These are phyloP conservation scores for Neomicropteryx cornuta DNA, from an alignment of 1,140 invertebrate genomes.

Conservation along the genomic window DNA sequence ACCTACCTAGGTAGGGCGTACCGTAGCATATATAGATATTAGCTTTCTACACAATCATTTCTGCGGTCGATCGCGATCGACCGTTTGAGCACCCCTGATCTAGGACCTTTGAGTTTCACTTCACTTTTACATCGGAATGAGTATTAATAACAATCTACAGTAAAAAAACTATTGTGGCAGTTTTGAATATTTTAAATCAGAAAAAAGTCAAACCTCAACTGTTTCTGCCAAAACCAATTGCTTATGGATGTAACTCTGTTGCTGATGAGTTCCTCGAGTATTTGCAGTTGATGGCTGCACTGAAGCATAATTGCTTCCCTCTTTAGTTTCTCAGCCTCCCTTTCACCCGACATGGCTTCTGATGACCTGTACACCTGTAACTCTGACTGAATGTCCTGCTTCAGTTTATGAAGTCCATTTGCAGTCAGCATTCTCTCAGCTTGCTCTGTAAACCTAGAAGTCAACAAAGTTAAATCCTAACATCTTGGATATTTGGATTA, in stretches of 20 bases:
- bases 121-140: too few species aligned
- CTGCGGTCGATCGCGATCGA: too few species aligned
- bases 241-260: constrained; percentile 47
- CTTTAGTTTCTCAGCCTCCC: constrained; percentile 50
- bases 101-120: too few species aligned
- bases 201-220: constrained; percentile 61
- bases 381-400: constrained; percentile 27
- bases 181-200: too few species aligned
- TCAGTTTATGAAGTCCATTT: constrained; percentile 45
- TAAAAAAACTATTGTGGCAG: too few species aligned
- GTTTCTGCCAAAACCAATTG: constrained; percentile 93
- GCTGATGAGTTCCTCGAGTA: constrained; percentile 68
- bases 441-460: constrained; percentile 70
- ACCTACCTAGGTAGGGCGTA: too few species aligned
- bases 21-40: too few species aligned
- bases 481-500: too few species aligned
- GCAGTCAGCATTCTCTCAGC: constrained; percentile 69
- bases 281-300: constrained; percentile 79
- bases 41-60: too few species aligned
- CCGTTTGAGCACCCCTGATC: too few species aligned
- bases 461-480: too few species aligned
- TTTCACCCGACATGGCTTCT: constrained; percentile 21
- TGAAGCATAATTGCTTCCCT: constrained; percentile 77
- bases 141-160: too few species aligned
- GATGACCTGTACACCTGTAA: constrained; percentile 25